Percentiles rank a stretch among this genome's conserved stretches.
These are phyloP conservation scores for Taurulus bubalis DNA, from an alignment of 2,113 vertebrate species.

Conservation along the genomic window DNA sequence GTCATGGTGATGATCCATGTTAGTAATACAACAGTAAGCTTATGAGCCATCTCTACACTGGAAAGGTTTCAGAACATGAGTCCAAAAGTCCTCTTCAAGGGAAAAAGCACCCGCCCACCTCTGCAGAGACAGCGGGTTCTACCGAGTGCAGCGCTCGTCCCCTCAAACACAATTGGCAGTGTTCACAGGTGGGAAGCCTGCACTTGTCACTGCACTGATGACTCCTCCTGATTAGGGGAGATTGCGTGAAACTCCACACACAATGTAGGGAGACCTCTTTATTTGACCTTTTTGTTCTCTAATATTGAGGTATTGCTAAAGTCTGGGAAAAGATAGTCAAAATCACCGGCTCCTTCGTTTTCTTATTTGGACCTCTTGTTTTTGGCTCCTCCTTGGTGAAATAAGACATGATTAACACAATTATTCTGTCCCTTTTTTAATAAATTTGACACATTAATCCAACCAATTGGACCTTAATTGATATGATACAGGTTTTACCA, in stretches of 20 bases:
- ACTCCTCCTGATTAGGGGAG: slow-evolving; percentile 37
- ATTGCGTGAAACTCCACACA: slow-evolving; percentile 28
- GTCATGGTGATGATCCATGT: slow-evolving; percentile 31
- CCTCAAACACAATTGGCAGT: slow-evolving; percentile 72
- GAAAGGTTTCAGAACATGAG: slow-evolving; percentile 64
- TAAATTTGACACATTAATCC: slow-evolving; percentile 30
- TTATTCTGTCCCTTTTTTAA: neutral
- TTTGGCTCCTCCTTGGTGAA: slow-evolving; percentile 30
- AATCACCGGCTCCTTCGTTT: slow-evolving; percentile 31
- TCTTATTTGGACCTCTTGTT: slow-evolving; percentile 15
- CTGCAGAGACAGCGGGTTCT: slow-evolving; percentile 59
- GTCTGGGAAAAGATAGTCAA: neutral
- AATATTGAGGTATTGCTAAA: slow-evolving; percentile 12
- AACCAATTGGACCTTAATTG: slow-evolving; percentile 21
- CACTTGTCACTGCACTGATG: slow-evolving; percentile 64
- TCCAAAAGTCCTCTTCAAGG: slow-evolving; percentile 73
- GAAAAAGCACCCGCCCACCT: no score
- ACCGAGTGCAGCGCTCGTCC: slow-evolving; percentile 56
- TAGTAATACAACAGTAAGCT: slow-evolving; percentile 26
- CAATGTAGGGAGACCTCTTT: slow-evolving; percentile 23
- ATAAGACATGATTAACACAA: slow-evolving; percentile 22
- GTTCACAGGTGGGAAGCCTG: slow-evolving; percentile 75
- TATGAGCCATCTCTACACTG: slow-evolving; percentile 53
- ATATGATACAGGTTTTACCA: slow-evolving; percentile 13
- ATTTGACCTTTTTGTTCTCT: slow-evolving; percentile 22